These are phyloP conservation scores for Drymonia ruficornis DNA, from an alignment of 2,888 invertebrate species.

Conservation along the genomic window DNA sequence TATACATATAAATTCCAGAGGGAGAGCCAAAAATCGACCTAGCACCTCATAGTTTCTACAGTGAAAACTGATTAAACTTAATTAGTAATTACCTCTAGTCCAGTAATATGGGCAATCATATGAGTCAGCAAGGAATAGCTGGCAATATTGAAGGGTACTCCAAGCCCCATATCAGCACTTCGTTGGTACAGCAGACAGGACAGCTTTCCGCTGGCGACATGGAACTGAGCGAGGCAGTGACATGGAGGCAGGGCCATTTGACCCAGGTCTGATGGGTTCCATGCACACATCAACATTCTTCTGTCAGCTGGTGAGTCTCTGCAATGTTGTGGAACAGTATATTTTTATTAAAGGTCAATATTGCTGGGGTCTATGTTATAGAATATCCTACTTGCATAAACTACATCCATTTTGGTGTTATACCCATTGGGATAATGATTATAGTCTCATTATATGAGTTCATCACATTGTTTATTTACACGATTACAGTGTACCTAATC, in stretches of 20 bases:
- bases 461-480: too few species aligned
- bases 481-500: too few species aligned
- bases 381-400: too few species aligned
- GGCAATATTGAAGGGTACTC: constrained; percentile 99
- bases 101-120: constrained; percentile 98
- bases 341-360: too few species aligned
- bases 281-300: constrained; percentile 96
- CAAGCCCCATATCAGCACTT: constrained; percentile 98
- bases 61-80: too few species aligned
- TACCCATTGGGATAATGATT: too few species aligned
- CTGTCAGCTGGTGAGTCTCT: constrained; percentile 92
- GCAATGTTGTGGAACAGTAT: constrained; percentile 18
- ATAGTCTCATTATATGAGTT: too few species aligned
- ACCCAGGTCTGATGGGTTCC: constrained; percentile 95
- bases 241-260: constrained; percentile 99
- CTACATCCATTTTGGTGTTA: too few species aligned
- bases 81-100: constrained; percentile 88
- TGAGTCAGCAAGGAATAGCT: constrained; percentile 97
- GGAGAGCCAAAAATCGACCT: too few species aligned
- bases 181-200: constrained; percentile 98
- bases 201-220: constrained; percentile 92
- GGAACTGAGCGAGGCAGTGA: constrained; percentile 97
- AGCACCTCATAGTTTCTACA: too few species aligned
- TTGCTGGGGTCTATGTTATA: too few species aligned
- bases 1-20: too few species aligned